Evolutionary conservation across 1,140 invertebrate species (phyloP).

Genomic region (Sipha flava): DNA sequence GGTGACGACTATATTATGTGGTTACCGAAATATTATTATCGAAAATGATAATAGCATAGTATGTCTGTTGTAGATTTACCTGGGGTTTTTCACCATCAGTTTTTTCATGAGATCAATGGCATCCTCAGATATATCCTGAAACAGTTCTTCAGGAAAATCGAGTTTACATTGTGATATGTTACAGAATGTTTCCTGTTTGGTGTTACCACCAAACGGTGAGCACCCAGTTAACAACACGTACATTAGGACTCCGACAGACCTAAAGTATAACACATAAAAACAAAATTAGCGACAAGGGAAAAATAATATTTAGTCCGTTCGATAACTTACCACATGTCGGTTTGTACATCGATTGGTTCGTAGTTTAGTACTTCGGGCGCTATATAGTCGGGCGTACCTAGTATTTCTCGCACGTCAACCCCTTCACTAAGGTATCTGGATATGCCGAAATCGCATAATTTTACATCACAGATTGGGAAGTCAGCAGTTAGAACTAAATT

Average conservation of each 20-base stretch:
- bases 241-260: constrained; percentile 74
- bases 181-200: constrained; percentile 87
- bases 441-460: constrained; percentile 93
- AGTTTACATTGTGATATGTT: constrained; percentile 87
- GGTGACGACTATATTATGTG: too few relatives aligned
- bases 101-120: constrained; percentile 73
- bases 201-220: constrained; percentile 87
- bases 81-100: constrained; percentile 37
- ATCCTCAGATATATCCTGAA: constrained; percentile 68
- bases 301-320: too few relatives aligned
- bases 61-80: constrained; percentile 28
- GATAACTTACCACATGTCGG: constrained; percentile 91
- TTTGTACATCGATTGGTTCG: constrained; percentile 81
- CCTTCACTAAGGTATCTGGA: constrained; percentile 80
- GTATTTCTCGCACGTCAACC: constrained; percentile 83
- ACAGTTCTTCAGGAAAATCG: constrained; percentile 83
- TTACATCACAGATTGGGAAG: constrained; percentile 65
- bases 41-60: too few relatives aligned
- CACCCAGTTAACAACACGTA: constrained; percentile 88
- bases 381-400: constrained; percentile 89
- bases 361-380: constrained; percentile 89
- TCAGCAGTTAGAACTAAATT: constrained; percentile 77
- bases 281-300: not conserved
- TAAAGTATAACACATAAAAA: not conserved
- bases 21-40: too few relatives aligned